These are phyloP conservation scores for Sinopyrophorus schimmeli DNA, from an alignment of 2,888 invertebrate genomes.

Conservation along the genomic window DNA sequence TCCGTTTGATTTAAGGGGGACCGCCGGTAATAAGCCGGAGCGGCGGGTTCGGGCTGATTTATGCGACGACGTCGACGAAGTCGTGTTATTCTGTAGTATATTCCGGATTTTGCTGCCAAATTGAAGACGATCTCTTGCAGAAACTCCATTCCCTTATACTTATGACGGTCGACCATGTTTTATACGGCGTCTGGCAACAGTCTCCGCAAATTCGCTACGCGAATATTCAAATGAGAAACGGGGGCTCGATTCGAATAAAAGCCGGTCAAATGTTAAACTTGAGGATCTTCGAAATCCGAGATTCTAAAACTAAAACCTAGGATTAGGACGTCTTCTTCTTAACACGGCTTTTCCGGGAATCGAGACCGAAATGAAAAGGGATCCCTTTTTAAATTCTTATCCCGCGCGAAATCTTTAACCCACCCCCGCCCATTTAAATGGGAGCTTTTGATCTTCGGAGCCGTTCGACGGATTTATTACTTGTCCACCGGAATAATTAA, in stretches of 20 bases:
- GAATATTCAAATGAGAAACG: slow-evolving; percentile 47
- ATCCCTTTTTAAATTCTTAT: slow-evolving; percentile 43
- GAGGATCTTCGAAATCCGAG: slow-evolving; percentile 47
- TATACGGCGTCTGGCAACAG: slow-evolving; percentile 52
- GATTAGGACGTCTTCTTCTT: slow-evolving; percentile 50
- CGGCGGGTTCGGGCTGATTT: slow-evolving; percentile 38
- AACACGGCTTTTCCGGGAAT: slow-evolving; percentile 44
- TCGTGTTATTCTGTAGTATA: slow-evolving; percentile 38
- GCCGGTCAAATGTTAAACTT: slow-evolving; percentile 54
- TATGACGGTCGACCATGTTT: slow-evolving; percentile 53
- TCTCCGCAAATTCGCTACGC: slow-evolving; percentile 45
- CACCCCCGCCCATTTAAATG: slow-evolving; percentile 19
- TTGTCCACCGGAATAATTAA: slow-evolving; percentile 18
- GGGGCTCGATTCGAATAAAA: slow-evolving; percentile 34
- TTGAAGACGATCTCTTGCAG: slow-evolving; percentile 56
- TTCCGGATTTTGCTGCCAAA: slow-evolving; percentile 51
- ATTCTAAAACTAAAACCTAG: slow-evolving; percentile 44
- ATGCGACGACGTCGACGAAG: slow-evolving; percentile 42
- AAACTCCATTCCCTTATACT: slow-evolving; percentile 54
- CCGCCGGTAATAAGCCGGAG: slow-evolving; percentile 34
- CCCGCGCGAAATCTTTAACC: slow-evolving; percentile 24
- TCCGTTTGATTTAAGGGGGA: slow-evolving; percentile 46
- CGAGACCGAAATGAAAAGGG: slow-evolving; percentile 45
- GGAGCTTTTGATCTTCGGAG: slow-evolving; percentile 12
- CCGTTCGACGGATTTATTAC: slow-evolving; percentile 17